Conservation (phyloP, 2,113 vertebrate species). For the Columba livia region DNA sequence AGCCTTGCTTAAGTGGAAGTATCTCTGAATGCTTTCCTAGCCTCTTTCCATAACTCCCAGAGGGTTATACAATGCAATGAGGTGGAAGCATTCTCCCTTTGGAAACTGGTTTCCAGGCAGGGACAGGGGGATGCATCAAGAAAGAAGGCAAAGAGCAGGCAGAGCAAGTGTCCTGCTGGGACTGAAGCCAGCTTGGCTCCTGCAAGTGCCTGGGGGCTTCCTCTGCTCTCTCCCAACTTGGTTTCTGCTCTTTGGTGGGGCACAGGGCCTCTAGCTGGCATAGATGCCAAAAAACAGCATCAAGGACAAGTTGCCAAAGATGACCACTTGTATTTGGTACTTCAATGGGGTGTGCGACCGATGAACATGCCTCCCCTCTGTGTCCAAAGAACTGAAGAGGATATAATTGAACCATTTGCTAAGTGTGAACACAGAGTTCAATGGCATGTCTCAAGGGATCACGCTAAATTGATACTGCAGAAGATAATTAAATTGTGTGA, state of each 20-base stretch:
- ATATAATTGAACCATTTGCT: conserved; percentile 4
- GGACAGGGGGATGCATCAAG: fast-evolving
- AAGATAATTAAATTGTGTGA: conserved; percentile 40
- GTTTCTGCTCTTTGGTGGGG: neutral
- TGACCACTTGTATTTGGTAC: neutral
- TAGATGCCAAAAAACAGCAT: fast-evolving
- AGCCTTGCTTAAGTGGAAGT: neutral
- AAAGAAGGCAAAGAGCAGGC: neutral
- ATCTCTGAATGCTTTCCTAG: neutral
- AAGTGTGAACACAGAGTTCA: conserved; percentile 6
- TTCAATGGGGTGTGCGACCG: fast-evolving
- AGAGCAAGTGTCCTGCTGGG: neutral
- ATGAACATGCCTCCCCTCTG: neutral
- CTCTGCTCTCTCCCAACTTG: neutral
- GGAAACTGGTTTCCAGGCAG: neutral
- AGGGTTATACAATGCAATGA: neutral
- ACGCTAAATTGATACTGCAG: neutral
- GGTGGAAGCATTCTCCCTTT: neutral
- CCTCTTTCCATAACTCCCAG: neutral
- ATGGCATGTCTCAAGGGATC: neutral
- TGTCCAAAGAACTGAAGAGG: neutral
- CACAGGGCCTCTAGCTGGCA: neutral
- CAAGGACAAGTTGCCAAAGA: neutral
- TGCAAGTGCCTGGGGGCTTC: fast-evolving
- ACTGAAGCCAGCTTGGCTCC: neutral